Evolutionary conservation across 30 jellyfish, hydroid and myxozoan species (phyloP).

Genomic region (Chrysaora quinquecirrha): DNA sequence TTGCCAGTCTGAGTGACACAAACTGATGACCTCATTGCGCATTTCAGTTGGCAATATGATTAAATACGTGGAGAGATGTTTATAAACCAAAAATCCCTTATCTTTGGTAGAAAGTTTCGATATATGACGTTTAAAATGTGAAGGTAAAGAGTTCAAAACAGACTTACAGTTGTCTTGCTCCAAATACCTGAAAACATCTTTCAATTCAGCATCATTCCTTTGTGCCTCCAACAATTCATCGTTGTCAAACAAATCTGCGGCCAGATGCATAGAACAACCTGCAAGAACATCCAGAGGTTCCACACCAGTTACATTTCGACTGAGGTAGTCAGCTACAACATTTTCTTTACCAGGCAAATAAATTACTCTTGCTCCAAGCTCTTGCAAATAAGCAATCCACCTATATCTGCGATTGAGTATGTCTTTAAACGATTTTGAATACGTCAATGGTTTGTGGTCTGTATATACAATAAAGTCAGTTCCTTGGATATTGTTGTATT

Average conservation of each 20-base stretch:
- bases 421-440: background rate
- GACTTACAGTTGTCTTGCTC: background rate
- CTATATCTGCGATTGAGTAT: constrained; percentile 7
- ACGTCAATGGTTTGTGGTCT: constrained; percentile 13
- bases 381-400: constrained; percentile 13
- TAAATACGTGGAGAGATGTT: constrained; percentile 13
- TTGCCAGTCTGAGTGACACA: constrained; percentile 56
- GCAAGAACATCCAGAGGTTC: background rate
- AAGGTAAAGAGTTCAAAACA: background rate
- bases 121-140: constrained; percentile 16
- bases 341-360: constrained; percentile 29
- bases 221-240: constrained; percentile 4
- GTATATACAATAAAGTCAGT: background rate
- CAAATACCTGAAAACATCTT: background rate
- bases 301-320: background rate
- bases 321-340: constrained; percentile 2
- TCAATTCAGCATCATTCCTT: background rate
- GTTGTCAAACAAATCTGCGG: constrained; percentile 12
- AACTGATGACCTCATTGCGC: too few species aligned
- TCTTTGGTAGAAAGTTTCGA: constrained; percentile 1
- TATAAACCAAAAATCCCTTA: background rate
- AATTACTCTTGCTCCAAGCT: background rate
- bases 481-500: too few species aligned
- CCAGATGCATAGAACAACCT: constrained; percentile 5
- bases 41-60: constrained; percentile 17